Evolutionary conservation across 2,888 invertebrate species (phyloP), one percentile per base, ranked within the genome.

Genomic region (Drosophila longiperda): DNA sequence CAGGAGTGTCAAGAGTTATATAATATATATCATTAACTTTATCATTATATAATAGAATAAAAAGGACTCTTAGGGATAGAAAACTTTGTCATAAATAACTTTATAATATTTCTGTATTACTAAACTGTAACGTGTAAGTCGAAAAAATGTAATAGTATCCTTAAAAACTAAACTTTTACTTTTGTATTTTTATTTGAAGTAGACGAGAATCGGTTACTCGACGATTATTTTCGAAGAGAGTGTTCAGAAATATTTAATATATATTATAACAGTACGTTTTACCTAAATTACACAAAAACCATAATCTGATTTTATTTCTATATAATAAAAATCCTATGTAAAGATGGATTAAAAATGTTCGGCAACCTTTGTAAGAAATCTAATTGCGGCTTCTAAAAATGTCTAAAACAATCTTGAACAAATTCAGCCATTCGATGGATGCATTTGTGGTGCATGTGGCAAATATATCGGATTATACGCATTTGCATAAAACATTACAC

Each of bases 391-490:
- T 45, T 45, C 20, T 23, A 20, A 23, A 23, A 12, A 23, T 45
- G 20, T 23, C 45, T 15, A 45, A 45, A 45, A 23, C 23, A 8
- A 45, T 23, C 23, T 45, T 23, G 15, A 8, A 1, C 15, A 45
- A 45, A 23, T 7, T 15, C 45, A 45, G 15, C 15, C 15, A 23
- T 23, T 23, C 45, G 23, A 15, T 23, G 2, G 4, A 15, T 23
- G 45, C 45, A 45, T 45, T 45, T 45, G 45, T 15, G 45, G 45
- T 45, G 26, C 45, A 45, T 45, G 45, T 45, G 45, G 45, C 45
- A 45, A 45, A 15, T 15, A 45, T 23, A 45, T 45, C 23, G 23
- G 1, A 23, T 45, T 45, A 45, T 23, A 23, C 23, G 45, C 45
- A 45, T 45, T 45, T 45, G 45, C 45, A 45, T 45, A 45, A 45